A percentile compares a stretch with the other conserved stretches of the same genome.
These are phyloP conservation scores for Thamnophis elegans DNA, from an alignment of 2,797 vertebrate genomes.

Conservation along the genomic window DNA sequence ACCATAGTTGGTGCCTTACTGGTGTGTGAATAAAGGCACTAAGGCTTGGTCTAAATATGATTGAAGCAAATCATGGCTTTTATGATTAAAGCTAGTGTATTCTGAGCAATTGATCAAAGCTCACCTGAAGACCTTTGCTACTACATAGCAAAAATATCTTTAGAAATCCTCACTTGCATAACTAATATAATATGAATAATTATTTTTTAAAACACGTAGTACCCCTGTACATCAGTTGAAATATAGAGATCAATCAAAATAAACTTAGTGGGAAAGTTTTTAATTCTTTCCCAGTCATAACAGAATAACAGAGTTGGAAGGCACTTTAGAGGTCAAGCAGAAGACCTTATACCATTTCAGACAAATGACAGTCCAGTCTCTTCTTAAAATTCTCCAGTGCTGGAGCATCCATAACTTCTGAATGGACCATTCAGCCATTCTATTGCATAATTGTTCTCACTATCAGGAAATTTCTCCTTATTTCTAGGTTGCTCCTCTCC, in stretches of 20 bases:
- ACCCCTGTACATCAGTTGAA: background rate
- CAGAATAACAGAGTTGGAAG: background rate
- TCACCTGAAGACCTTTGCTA: background rate
- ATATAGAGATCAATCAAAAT: background rate
- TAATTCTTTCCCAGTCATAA: background rate
- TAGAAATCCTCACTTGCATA: background rate
- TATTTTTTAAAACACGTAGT: background rate
- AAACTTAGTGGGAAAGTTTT: background rate
- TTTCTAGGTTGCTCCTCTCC: background rate
- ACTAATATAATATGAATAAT: background rate
- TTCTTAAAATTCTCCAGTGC: background rate
- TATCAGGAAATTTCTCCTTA: background rate
- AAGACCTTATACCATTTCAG: background rate
- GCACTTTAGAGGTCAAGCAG: background rate
- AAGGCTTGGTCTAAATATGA: background rate
- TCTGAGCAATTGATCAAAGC: background rate
- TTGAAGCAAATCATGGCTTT: background rate
- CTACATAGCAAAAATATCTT: background rate
- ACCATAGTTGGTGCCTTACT: background rate
- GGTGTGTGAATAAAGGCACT: background rate
- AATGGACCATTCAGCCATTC: background rate
- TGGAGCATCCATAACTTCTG: background rate
- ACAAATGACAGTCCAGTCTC: background rate
- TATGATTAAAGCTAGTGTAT: background rate
- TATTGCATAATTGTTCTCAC: background rate